These are phyloP conservation scores for Madoqua kirkii DNA, from an alignment of 2,113 vertebrate genomes.

Conservation along the genomic window DNA sequence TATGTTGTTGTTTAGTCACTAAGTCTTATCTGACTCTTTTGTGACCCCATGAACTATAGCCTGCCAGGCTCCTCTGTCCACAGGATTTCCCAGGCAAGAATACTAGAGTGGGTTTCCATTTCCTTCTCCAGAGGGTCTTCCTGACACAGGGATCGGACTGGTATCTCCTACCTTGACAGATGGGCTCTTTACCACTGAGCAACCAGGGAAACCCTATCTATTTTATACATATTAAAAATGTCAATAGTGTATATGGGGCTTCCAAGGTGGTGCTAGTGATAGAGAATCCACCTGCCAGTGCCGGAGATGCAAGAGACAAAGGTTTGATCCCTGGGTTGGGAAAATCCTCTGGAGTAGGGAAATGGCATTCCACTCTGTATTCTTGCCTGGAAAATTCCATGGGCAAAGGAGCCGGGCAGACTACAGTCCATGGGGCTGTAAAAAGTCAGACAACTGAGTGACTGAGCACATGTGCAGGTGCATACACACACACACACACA, in stretches of 20 bases:
- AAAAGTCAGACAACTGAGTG: background rate
- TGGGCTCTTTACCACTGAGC: background rate
- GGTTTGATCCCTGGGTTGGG: background rate
- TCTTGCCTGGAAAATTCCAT: background rate
- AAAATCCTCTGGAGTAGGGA: background rate
- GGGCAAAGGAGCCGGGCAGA: background rate
- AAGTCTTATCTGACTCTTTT: background rate
- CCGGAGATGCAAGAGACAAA: background rate
- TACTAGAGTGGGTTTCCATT: background rate
- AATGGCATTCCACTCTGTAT: background rate
- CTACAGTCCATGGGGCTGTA: background rate
- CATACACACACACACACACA: too few species aligned
- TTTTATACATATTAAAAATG: background rate
- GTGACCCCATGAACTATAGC: background rate
- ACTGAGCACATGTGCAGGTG: rapidly evolving
- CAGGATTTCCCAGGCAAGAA: background rate
- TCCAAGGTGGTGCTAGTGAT: background rate
- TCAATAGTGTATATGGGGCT: background rate
- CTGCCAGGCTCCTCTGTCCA: background rate
- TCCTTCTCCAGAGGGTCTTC: background rate
- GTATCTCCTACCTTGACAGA: background rate
- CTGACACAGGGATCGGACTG: background rate
- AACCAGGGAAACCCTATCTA: background rate
- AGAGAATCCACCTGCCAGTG: background rate
- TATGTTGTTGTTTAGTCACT: background rate